These are phyloP conservation scores for Danio choprae DNA, from an alignment of 2,797 vertebrate genomes.

Conservation along the genomic window DNA sequence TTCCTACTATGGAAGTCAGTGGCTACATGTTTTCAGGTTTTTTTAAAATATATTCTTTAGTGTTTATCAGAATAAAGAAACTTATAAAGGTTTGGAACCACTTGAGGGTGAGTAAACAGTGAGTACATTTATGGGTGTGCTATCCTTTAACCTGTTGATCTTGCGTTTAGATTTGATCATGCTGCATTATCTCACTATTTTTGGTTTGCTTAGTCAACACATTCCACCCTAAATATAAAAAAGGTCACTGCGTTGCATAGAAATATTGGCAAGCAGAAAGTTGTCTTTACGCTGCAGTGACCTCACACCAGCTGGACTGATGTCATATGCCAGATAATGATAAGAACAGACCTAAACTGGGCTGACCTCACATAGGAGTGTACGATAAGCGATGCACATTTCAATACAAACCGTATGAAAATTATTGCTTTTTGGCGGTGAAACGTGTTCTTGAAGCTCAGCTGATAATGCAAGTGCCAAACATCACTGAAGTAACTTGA, in stretches of 20 bases:
- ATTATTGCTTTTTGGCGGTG: neutral
- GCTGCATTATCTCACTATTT: slow-evolving; percentile 5
- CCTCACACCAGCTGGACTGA: slow-evolving; percentile 24
- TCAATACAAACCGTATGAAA: neutral
- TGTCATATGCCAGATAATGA: slow-evolving; percentile 46
- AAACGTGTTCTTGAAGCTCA: neutral
- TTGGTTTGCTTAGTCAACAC: neutral
- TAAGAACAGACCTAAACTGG: slow-evolving; percentile 47
- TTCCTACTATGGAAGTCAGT: too few relatives aligned
- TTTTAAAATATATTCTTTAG: too few relatives aligned
- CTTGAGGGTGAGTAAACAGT: too few relatives aligned
- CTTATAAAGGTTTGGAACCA: too few relatives aligned
- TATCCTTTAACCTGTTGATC: too few relatives aligned
- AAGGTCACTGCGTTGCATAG: neutral
- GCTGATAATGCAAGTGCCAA: neutral
- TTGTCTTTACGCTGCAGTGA: slow-evolving; percentile 2
- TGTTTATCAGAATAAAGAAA: too few relatives aligned
- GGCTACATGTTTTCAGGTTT: too few relatives aligned
- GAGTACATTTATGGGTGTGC: too few relatives aligned
- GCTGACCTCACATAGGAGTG: neutral
- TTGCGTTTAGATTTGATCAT: neutral
- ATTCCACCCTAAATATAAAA: neutral
- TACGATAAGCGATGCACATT: slow-evolving; percentile 2
- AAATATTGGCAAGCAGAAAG: neutral
- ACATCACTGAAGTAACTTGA: too few relatives aligned